Percentiles rank a stretch among this genome's conserved stretches.
phyloP scores from a whole-genome alignment of 2,888 invertebrate genomes.

The Cantharis flavilabris region DNA sequence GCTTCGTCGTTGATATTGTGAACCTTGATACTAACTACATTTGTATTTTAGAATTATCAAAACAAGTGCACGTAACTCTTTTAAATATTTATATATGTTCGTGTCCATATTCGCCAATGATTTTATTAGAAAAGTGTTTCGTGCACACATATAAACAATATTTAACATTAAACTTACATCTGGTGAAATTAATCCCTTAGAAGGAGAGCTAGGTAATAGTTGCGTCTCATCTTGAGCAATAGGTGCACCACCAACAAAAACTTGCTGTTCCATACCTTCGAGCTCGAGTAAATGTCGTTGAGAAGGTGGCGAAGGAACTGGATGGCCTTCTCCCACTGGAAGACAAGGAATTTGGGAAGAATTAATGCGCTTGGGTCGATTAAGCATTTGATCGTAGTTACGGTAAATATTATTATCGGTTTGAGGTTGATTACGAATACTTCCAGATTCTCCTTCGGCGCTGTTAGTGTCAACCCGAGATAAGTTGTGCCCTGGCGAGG shows the following conservation, averaged over 20 bases:
- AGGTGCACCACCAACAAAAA: slow-evolving; percentile 41
- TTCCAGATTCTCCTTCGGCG: slow-evolving; percentile 67
- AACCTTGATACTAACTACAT: not conserved
- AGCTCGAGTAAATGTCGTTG: slow-evolving; percentile 47
- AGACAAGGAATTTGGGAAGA: slow-evolving; percentile 59
- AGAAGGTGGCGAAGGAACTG: slow-evolving; percentile 47
- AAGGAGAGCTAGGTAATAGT: slow-evolving; percentile 48
- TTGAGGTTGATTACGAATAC: slow-evolving; percentile 68
- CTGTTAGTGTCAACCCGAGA: slow-evolving; percentile 88
- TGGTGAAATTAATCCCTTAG: slow-evolving; percentile 52
- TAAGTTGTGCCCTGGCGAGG: slow-evolving; percentile 82
- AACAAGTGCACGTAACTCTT: not conserved
- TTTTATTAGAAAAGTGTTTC: not conserved
- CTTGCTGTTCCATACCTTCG: slow-evolving; percentile 38
- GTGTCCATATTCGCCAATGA: not conserved
- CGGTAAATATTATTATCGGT: slow-evolving; percentile 78
- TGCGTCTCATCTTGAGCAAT: slow-evolving; percentile 54
- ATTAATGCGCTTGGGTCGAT: slow-evolving; percentile 59
- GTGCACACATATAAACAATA: not conserved
- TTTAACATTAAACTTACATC: slow-evolving; percentile 48
- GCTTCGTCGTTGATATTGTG: too few species aligned
- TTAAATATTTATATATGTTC: too few species aligned
- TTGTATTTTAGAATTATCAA: not conserved
- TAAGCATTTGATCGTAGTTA: slow-evolving; percentile 73
- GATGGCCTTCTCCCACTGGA: slow-evolving; percentile 52